phyloP scores from a whole-genome alignment of 1,140 invertebrate species.

The Antheraea pernyi region DNA sequence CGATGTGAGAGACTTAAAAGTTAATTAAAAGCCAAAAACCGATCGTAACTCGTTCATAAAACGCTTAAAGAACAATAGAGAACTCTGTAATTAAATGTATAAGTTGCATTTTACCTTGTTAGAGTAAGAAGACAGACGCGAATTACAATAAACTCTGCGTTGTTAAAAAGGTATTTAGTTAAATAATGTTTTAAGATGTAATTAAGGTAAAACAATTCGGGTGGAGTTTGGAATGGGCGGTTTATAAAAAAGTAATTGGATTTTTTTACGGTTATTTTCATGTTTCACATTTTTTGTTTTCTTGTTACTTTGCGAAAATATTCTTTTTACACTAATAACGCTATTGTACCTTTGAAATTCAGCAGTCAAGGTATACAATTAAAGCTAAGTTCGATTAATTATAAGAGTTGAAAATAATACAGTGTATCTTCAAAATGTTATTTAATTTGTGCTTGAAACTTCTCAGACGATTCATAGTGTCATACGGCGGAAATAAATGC shows the following conservation, averaged over 20 bases:
- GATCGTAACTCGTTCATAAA: neutral
- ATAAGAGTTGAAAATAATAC: too few species aligned
- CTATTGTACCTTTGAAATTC: too few species aligned
- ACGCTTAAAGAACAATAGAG: neutral
- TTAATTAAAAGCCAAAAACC: slow-evolving; percentile 5
- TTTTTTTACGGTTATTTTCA: neutral
- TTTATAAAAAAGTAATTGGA: neutral
- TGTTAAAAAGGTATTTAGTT: neutral
- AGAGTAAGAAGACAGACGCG: neutral
- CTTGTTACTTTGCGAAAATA: neutral
- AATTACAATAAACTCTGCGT: neutral
- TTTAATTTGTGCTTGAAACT: too few species aligned
- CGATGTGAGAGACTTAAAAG: neutral
- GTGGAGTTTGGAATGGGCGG: neutral
- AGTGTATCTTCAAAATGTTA: too few species aligned
- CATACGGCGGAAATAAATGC: too few species aligned
- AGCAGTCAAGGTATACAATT: too few species aligned
- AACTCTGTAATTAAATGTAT: neutral
- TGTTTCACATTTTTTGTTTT: neutral
- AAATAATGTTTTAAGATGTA: slow-evolving; percentile 2
- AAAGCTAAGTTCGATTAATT: too few species aligned
- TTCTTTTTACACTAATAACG: neutral
- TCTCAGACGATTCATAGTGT: too few species aligned
- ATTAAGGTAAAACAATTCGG: neutral
- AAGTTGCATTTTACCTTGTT: neutral